These are phyloP conservation scores for Cotesia vestalis DNA, from an alignment of 1,140 invertebrate species.

Conservation along the genomic window DNA sequence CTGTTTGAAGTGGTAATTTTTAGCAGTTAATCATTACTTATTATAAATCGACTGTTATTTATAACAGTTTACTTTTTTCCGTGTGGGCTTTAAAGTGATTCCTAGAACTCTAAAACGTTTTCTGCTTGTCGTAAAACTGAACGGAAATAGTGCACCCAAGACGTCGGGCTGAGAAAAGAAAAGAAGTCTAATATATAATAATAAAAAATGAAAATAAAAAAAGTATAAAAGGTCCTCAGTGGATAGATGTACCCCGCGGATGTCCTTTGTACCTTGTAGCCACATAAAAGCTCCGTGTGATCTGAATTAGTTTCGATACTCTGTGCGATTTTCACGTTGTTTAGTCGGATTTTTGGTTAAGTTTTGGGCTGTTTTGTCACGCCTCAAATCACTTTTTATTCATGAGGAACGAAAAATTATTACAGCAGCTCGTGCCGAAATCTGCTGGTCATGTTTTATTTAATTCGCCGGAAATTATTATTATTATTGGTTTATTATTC, in stretches of 20 bases:
- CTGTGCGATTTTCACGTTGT: constrained; percentile 3
- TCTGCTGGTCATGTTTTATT: neutral
- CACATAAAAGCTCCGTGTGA: constrained; percentile 9
- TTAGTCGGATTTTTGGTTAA: neutral
- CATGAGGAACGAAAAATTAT: too few species aligned
- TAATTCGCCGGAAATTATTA: neutral
- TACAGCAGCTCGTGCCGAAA: neutral
- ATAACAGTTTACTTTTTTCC: too few species aligned
- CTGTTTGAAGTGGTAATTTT: too few species aligned
- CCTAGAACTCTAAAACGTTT: too few species aligned
- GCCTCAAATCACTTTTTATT: too few species aligned
- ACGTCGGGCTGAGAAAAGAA: too few species aligned
- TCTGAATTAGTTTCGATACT: constrained; percentile 20
- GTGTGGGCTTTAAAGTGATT: too few species aligned
- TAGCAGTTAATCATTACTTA: too few species aligned
- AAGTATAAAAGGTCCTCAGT: neutral
- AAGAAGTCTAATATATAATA: neutral
- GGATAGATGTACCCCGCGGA: neutral
- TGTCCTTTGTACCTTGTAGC: neutral
- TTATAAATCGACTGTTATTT: too few species aligned
- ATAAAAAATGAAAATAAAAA: neutral
- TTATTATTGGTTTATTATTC: neutral
- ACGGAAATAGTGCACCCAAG: too few species aligned
- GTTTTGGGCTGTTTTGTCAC: too few species aligned
- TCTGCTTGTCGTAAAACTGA: too few species aligned